Percentiles rank a stretch among this genome's conserved stretches.
Evolutionary conservation across 2,888 invertebrate genomes (phyloP).

Genomic region (Eupithecia exiguata): DNA sequence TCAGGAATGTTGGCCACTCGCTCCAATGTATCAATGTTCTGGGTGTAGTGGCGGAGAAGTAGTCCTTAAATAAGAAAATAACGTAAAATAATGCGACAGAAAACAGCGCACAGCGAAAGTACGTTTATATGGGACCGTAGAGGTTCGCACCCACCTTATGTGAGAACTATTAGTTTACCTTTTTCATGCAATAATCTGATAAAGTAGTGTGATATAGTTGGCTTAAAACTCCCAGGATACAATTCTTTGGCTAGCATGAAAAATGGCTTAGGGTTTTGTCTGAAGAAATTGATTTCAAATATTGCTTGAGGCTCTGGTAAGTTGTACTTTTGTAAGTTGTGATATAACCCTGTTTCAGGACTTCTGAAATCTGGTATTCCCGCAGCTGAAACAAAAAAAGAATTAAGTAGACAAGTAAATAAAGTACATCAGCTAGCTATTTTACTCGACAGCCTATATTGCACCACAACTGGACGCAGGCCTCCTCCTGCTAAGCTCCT

Average conservation of each 20-base stretch:
- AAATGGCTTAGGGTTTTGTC: slow-evolving; percentile 95
- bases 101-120: too few species aligned
- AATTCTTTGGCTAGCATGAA: slow-evolving; percentile 95
- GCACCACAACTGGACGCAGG: too few species aligned
- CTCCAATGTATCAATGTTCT: slow-evolving; percentile 98
- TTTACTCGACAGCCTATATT: background rate
- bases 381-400: slow-evolving; percentile 86
- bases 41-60: slow-evolving; percentile 90
- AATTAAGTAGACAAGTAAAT: background rate
- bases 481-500: background rate
- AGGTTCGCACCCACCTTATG: too few species aligned
- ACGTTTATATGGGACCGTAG: too few species aligned
- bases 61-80: slow-evolving; percentile 68
- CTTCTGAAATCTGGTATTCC: slow-evolving; percentile 98
- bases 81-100: background rate
- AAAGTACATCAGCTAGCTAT: background rate
- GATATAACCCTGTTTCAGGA: slow-evolving; percentile 95
- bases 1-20: slow-evolving; percentile 91
- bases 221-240: slow-evolving; percentile 93
- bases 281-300: slow-evolving; percentile 95
- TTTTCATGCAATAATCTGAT: slow-evolving; percentile 93
- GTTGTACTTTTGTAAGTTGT: slow-evolving; percentile 95
- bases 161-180: slow-evolving; percentile 62
- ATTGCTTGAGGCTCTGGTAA: slow-evolving; percentile 96
- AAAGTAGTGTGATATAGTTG: slow-evolving; percentile 96